Evolutionary conservation across 2,113 vertebrate genomes (phyloP), one percentile per base, ranked within the genome.

Genomic region (Syngnathus floridae): DNA sequence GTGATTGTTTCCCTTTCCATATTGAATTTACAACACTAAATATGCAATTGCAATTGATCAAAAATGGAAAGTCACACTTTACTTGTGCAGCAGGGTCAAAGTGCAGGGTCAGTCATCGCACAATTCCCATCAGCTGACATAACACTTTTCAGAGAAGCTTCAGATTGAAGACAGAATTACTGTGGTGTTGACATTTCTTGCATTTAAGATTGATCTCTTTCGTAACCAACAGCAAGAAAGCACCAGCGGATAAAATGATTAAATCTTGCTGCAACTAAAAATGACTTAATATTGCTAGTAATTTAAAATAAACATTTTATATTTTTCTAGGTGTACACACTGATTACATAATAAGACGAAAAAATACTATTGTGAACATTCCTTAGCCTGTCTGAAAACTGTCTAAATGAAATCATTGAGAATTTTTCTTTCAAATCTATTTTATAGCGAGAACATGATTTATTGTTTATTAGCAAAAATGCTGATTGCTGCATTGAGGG

Each of bases 1-100:
- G 61, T 51, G 54, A 80, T 73, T 13, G 67, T 75, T 76, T 80
- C 57, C 14, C 66, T 76, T 76, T 79, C 54, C 64, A 76, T 62
- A 83, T 76, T 70, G 22, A 71, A 83, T 84, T 77, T 80, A 61
- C 51, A 67, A 67, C 55, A 69, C 80, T 79, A 82, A 76, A 84
- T 74, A 80, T 77, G 72, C 67, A 74, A 66, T 67, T 16, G 9
- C 38, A 77, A 84, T 87, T 78, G 84, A 83, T 86, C 74, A 65
- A 46, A 48, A 14, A 70, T 69, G 72, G 67, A 74, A 84, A 79
- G 77, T 77, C 61, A 72, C 41, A 51, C 65, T 76, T 69, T 75
- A 66, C 78, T 82, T 72, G 66, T 75, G 72, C 70, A 65, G 68
- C 59, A 52, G 35, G 73, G 72, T 21, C 74, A 81, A 79, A 83